Conservation (phyloP, 2,797 vertebrate genomes). For the Caiman crocodilus region DNA sequence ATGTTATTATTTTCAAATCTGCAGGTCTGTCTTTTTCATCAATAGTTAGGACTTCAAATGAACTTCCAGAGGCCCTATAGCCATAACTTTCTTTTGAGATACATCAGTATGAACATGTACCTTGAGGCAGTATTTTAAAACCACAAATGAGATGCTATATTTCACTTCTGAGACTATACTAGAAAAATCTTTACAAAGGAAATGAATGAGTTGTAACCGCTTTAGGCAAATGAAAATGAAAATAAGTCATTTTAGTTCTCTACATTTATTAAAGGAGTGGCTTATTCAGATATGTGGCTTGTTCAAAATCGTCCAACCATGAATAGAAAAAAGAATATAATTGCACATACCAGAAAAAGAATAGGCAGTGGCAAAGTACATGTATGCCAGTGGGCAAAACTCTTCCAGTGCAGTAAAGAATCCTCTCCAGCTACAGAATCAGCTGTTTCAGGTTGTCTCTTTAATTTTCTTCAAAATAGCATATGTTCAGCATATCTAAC, state of each 20-base stretch:
- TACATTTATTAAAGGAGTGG: slow-evolving; percentile 43
- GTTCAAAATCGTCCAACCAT: slow-evolving; percentile 26
- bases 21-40: slow-evolving; percentile 7
- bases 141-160: not conserved
- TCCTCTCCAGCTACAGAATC: not conserved
- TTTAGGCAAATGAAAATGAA: slow-evolving; percentile 38
- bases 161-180: slow-evolving; percentile 18
- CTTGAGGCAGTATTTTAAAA: slow-evolving; percentile 15
- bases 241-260: slow-evolving; percentile 25
- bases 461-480: not conserved
- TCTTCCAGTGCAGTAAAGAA: not conserved
- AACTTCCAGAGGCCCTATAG: not conserved
- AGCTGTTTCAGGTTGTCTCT: not conserved
- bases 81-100: not conserved
- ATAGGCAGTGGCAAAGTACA: not conserved
- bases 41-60: not conserved
- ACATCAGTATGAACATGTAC: not conserved
- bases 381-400: not conserved
- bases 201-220: slow-evolving; percentile 15
- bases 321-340: not conserved
- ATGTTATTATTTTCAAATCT: not conserved
- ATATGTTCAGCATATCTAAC: not conserved
- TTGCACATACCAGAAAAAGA: slow-evolving; percentile 16
- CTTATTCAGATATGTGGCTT: slow-evolving; percentile 5
- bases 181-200: not conserved